phyloP scores from a whole-genome alignment of 2,797 vertebrate genomes.

The Martes flavigula region DNA sequence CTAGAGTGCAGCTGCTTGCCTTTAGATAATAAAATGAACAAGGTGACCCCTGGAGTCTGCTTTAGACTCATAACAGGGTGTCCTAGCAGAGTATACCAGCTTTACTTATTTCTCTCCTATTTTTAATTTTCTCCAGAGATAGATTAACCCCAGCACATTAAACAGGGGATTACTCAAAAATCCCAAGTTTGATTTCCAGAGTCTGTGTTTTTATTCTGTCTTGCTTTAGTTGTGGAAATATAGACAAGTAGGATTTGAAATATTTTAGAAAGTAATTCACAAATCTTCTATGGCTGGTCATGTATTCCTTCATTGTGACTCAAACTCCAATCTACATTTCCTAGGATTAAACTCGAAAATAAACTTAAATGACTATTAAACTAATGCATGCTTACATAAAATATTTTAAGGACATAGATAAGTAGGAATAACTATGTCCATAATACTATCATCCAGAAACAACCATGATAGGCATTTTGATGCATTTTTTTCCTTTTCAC shows the following conservation, averaged over 20 bases:
- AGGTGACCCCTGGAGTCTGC: not conserved
- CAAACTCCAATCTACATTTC: not conserved
- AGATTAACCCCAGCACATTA: not conserved
- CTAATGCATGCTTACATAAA: not conserved
- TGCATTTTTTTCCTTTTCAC: not conserved
- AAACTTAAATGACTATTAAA: conserved; percentile 19
- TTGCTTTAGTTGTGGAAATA: conserved; percentile 1
- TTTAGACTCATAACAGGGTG: not conserved
- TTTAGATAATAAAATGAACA: not conserved
- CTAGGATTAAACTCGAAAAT: not conserved
- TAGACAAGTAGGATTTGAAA: conserved; percentile 11
- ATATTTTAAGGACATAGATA: not conserved
- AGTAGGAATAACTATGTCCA: not conserved
- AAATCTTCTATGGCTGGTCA: not conserved
- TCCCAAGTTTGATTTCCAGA: not conserved
- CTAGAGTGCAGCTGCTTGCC: not conserved
- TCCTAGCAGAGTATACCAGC: not conserved
- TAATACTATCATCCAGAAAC: not conserved
- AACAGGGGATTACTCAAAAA: not conserved
- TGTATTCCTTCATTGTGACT: not conserved
- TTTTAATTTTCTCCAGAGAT: not conserved
- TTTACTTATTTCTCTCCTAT: not conserved
- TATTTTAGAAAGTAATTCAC: conserved; percentile 33
- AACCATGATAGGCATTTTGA: not conserved
- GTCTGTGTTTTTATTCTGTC: not conserved